A percentile compares a stretch with the other conserved stretches of the same genome.
Conservation (phyloP, 2,888 invertebrate species). For the Odontomyia ornata region DNA sequence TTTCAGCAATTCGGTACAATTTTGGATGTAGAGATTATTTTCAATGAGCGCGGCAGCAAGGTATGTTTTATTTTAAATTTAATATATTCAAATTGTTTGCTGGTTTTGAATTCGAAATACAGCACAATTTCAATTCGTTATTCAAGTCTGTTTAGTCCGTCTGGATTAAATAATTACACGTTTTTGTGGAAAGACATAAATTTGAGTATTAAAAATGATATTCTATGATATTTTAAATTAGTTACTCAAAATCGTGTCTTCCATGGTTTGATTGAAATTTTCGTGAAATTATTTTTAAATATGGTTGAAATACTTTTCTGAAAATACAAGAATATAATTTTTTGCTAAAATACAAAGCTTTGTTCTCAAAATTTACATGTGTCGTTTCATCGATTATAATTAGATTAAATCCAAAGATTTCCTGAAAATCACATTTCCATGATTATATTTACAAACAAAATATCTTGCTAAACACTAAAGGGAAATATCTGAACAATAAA, state of each 20-base stretch:
- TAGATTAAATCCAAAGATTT: too few relatives aligned
- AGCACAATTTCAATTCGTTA: slow-evolving; percentile 7
- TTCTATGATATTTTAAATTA: not conserved
- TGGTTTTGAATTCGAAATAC: slow-evolving; percentile 14
- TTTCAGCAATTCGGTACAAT: slow-evolving; percentile 98
- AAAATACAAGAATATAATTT: too few relatives aligned
- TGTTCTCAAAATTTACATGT: too few relatives aligned
- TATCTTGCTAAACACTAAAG: too few relatives aligned
- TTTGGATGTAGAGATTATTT: slow-evolving; percentile 99
- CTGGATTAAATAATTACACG: not conserved
- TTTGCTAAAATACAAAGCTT: too few relatives aligned
- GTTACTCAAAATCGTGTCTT: not conserved
- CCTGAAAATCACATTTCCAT: too few relatives aligned
- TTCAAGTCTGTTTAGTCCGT: slow-evolving; percentile 38
- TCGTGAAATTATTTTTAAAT: not conserved
- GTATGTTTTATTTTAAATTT: slow-evolving; percentile 71
- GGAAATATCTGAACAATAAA: too few relatives aligned
- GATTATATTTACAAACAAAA: too few relatives aligned
- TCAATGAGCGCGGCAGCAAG: slow-evolving; percentile 99
- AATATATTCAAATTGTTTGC: slow-evolving; percentile 44
- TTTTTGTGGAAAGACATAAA: not conserved
- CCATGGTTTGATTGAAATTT: not conserved
- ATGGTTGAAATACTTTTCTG: not conserved
- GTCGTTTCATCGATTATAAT: too few relatives aligned
- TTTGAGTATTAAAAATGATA: not conserved